Evolutionary conservation across 2,797 vertebrate genomes (phyloP).

Genomic region (Etheostoma nigrum): DNA sequence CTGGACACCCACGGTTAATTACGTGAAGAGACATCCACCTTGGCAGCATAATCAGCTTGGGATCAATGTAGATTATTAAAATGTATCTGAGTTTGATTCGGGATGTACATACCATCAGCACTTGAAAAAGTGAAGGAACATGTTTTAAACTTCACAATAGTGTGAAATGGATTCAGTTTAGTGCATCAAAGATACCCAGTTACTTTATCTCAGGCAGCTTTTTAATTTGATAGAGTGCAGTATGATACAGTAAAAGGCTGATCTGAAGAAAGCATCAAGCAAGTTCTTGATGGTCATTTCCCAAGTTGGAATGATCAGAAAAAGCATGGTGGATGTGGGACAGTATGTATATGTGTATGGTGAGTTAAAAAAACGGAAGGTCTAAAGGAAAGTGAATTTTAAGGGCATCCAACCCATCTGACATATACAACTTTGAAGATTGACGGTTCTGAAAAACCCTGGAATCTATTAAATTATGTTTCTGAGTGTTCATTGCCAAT

Average conservation of each 20-base stretch:
- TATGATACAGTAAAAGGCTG: background rate
- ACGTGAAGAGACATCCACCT: background rate
- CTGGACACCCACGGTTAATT: background rate
- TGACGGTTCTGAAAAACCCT: background rate
- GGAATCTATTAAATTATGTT: conserved; percentile 9
- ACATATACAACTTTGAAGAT: background rate
- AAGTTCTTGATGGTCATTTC: background rate
- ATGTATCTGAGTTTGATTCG: background rate
- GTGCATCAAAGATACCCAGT: background rate
- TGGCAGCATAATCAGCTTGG: background rate
- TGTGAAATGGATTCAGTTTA: background rate
- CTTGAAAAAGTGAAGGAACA: background rate
- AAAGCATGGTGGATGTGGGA: background rate
- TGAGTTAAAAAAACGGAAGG: conserved; percentile 37
- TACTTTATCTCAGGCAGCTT: background rate
- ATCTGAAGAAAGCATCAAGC: background rate
- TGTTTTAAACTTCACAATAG: background rate
- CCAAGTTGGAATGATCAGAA: background rate
- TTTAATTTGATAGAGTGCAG: background rate
- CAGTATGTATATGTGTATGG: conserved; percentile 9
- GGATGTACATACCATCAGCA: background rate
- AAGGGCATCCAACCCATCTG: background rate
- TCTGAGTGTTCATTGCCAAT: background rate
- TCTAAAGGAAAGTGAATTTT: conserved; percentile 25
- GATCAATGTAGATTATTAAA: background rate